These are phyloP conservation scores for Diprion similis DNA, from an alignment of 1,140 invertebrate genomes.

Conservation along the genomic window DNA sequence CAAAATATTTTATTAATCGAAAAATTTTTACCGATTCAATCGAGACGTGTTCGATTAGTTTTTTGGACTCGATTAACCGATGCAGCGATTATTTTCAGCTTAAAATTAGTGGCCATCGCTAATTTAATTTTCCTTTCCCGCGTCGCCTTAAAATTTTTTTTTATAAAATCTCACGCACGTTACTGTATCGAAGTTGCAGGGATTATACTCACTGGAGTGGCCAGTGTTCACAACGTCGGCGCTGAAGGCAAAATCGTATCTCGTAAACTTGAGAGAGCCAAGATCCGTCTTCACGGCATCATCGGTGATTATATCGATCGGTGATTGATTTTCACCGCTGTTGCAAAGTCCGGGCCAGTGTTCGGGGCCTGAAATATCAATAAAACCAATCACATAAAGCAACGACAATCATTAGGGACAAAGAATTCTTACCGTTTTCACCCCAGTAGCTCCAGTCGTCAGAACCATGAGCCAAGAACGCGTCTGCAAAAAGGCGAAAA, in stretches of 20 bases:
- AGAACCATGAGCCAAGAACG: background rate
- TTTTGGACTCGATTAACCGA: too few species aligned
- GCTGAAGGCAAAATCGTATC: slow-evolving; percentile 38
- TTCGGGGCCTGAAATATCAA: slow-evolving; percentile 32
- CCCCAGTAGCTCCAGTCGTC: background rate
- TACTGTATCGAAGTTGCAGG: too few species aligned
- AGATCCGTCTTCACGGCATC: slow-evolving; percentile 38
- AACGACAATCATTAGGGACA: background rate
- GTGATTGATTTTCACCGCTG: slow-evolving; percentile 42
- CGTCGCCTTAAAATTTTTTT: too few species aligned
- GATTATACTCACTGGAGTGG: slow-evolving; percentile 36
- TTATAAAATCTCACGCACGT: too few species aligned
- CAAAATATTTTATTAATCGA: too few species aligned
- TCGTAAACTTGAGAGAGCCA: slow-evolving; percentile 37
- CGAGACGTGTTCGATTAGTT: too few species aligned
- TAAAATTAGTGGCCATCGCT: too few species aligned
- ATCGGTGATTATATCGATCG: slow-evolving; percentile 40
- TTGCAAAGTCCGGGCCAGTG: slow-evolving; percentile 39
- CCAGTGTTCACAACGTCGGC: slow-evolving; percentile 38
- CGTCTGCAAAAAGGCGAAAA: background rate
- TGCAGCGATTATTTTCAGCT: too few species aligned
- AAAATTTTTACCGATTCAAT: too few species aligned
- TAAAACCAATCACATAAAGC: background rate
- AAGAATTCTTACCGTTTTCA: background rate
- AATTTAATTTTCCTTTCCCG: too few species aligned